Evolutionary conservation across 2,797 vertebrate genomes (phyloP).

Genomic region (Characodon lateralis): DNA sequence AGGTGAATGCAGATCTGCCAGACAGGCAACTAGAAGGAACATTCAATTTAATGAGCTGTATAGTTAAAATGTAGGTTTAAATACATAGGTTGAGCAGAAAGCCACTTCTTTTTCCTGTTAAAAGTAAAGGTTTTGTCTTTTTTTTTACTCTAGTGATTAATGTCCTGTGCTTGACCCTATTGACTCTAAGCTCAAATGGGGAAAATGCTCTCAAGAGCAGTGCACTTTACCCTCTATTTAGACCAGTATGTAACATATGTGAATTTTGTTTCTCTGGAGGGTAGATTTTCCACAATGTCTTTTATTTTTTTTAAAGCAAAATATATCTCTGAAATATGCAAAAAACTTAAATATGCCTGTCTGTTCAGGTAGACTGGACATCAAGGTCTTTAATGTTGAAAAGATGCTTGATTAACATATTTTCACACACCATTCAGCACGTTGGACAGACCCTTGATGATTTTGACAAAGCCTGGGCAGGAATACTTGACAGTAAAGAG

Average conservation of each 20-base stretch:
- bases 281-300: constrained; percentile 35
- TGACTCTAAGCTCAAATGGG: constrained; percentile 66
- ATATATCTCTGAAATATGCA: constrained; percentile 26
- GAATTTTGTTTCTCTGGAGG: constrained; percentile 31
- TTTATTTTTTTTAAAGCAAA: constrained; percentile 20
- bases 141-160: constrained; percentile 60
- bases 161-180: constrained; percentile 68
- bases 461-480: constrained; percentile 40
- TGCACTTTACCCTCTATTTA: constrained; percentile 58
- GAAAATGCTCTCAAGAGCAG: constrained; percentile 61
- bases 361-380: constrained; percentile 46
- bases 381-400: constrained; percentile 31
- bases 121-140: constrained; percentile 1
- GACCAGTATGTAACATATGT: constrained; percentile 40
- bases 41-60: constrained; percentile 80
- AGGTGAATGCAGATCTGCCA: constrained; percentile 74
- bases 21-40: constrained; percentile 60
- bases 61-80: constrained; percentile 51
- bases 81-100: constrained; percentile 54
- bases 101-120: constrained; percentile 27
- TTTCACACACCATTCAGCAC: constrained; percentile 48
- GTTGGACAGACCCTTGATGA: constrained; percentile 45
- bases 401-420: constrained; percentile 46
- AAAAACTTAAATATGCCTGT: constrained; percentile 17
- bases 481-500: constrained; percentile 39